Evolutionary conservation across 2,888 invertebrate species (phyloP).

Genomic region (Drosophila cracens): DNA sequence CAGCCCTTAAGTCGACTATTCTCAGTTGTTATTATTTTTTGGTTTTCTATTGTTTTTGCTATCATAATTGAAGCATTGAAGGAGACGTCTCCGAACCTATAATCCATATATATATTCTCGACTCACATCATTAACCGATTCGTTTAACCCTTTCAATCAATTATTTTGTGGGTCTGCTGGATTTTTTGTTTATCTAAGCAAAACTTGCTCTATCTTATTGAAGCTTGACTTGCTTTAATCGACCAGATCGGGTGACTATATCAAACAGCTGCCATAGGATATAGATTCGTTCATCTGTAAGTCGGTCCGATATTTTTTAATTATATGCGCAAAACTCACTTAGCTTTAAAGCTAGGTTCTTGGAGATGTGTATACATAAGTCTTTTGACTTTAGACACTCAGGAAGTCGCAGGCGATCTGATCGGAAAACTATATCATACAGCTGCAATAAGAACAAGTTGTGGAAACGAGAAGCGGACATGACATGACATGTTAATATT

Average conservation of each 20-base stretch:
- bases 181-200: not conserved
- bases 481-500: too few species aligned
- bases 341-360: not conserved
- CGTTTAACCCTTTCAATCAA: not conserved
- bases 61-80: not conserved
- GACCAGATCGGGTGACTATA: not conserved
- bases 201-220: not conserved
- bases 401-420: not conserved
- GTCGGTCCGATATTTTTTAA: too few species aligned
- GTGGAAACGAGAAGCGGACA: too few species aligned
- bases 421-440: not conserved
- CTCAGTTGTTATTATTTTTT: conserved; percentile 5
- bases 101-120: not conserved
- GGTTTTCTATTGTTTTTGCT: conserved; percentile 19
- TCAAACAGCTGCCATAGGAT: not conserved
- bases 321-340: not conserved
- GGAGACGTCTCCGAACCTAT: not conserved
- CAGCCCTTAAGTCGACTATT: not conserved
- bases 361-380: not conserved
- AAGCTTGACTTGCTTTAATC: not conserved
- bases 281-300: not conserved
- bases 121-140: not conserved
- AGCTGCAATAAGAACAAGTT: too few species aligned
- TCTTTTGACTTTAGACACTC: not conserved
- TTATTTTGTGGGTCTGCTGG: not conserved